Conservation (phyloP, 2,888 invertebrate species). For the Synergus japonicus region DNA sequence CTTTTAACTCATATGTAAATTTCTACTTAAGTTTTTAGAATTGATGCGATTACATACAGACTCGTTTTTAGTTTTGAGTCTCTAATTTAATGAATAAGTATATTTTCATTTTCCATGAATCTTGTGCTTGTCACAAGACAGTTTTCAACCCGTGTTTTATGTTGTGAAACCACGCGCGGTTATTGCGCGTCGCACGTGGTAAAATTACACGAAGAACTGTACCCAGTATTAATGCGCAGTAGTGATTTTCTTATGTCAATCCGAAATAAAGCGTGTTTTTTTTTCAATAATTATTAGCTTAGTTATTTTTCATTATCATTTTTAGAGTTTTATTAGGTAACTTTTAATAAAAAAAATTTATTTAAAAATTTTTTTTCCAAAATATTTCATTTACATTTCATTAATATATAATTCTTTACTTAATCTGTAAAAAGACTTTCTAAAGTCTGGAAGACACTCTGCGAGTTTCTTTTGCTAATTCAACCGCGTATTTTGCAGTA, state of each 20-base stretch:
- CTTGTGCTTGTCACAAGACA: not conserved
- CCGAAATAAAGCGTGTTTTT: conserved; percentile 32
- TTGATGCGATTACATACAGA: not conserved
- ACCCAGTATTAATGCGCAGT: conserved; percentile 65
- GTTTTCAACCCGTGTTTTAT: conserved; percentile 13
- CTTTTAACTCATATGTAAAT: not conserved
- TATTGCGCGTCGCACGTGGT: conserved; percentile 39
- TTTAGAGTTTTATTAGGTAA: not conserved
- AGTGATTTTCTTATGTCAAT: conserved; percentile 60
- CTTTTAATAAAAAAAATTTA: not conserved
- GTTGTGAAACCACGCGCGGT: conserved; percentile 30
- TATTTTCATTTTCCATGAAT: not conserved
- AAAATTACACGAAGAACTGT: conserved; percentile 49
- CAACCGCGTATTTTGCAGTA: conserved; percentile 87
- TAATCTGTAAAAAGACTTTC: not conserved
- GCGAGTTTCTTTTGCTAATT: conserved; percentile 81
- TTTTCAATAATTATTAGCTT: conserved; percentile 21
- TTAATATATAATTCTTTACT: not conserved
- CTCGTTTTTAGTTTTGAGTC: not conserved
- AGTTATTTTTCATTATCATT: not conserved
- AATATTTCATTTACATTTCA: not conserved
- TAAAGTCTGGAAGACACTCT: conserved; percentile 62
- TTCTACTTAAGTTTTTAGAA: not conserved
- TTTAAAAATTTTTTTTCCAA: not conserved
- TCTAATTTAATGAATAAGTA: not conserved